Evolutionary conservation across 2,797 vertebrate species (phyloP), one percentile per base, ranked within the genome.

Genomic region (Cryptoblepharus egeriae): DNA sequence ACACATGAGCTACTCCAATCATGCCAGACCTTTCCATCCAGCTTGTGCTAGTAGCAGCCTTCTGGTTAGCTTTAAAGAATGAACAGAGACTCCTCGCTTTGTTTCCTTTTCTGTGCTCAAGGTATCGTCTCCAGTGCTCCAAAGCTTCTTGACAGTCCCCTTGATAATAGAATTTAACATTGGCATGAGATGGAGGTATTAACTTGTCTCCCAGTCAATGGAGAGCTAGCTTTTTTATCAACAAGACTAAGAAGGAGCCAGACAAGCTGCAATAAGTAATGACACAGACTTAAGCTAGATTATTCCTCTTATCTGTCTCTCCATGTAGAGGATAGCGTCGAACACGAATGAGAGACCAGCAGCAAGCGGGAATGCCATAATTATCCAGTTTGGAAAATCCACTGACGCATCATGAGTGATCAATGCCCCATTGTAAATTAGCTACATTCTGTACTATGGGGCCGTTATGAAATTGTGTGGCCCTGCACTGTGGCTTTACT

Each of bases 131-230:
- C 65, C 28, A 3, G 77, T 1, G 75, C 55, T 39, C 74, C 32
- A 91, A 88, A 42, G 64, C 12, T 79, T 87, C 28, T 52, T 42
- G 5, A 72, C 52, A 69, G 58, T 57, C 57, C 69, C 69, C 2
- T 12, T 77, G 89, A 87, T 70, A 55, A 12, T 60, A 42, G 28
- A 39, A 79, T 84, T 85, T 75, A 68, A 71, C n/a, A 52, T 32
- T 58, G 70, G 49, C 70, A 60, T 12, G 24, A 68, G 64, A 65
- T 52, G 61, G 78, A 65, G 42, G 60, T 37, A 42, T 87, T 74
- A 69, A 45, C 63, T 26, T 80, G 20, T 52, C 52, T 79, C 35
- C 26, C 26, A 60, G 37, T 49, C 15, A 68, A 81, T 22, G 58
- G 67, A 85, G 22, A 2, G 57, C 8, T 35, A 24, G 35, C 24